Evolutionary conservation across 1,140 invertebrate genomes (phyloP).

Genomic region (Phymorhynchus buccinoides): DNA sequence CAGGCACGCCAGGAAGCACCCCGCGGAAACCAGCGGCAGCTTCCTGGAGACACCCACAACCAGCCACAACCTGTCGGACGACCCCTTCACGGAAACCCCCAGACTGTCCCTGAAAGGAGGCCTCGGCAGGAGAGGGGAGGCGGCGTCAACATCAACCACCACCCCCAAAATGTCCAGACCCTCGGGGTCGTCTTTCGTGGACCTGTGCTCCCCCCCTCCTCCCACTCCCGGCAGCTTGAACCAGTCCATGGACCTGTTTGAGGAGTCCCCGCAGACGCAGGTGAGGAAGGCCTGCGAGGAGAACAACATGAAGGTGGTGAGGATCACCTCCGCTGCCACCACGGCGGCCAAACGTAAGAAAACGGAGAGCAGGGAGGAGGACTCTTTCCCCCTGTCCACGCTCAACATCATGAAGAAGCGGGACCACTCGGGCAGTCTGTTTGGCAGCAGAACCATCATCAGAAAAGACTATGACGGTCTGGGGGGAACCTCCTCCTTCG

Average conservation of each 20-base stretch:
- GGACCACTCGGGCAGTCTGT: neutral
- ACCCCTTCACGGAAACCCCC: neutral
- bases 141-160: too few relatives aligned
- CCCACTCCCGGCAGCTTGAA: neutral
- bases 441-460: slow-evolving; percentile 14
- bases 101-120: neutral
- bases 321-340: slow-evolving; percentile 4
- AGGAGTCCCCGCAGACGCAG: slow-evolving; percentile 9
- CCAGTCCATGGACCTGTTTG: slow-evolving; percentile 24
- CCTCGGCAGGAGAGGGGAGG: too few relatives aligned
- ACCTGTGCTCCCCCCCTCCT: neutral
- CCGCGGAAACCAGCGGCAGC: slow-evolving; percentile 15
- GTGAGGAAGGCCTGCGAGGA: slow-evolving; percentile 25
- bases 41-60: slow-evolving; percentile 26
- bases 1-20: slow-evolving; percentile 3
- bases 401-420: slow-evolving; percentile 39
- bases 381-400: slow-evolving; percentile 19
- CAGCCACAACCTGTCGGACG: neutral
- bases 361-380: neutral
- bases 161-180: slow-evolving; percentile 32
- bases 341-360: slow-evolving; percentile 18
- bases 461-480: slow-evolving; percentile 34
- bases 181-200: neutral
- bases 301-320: slow-evolving; percentile 32
- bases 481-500: slow-evolving; percentile 21